phyloP scores from a whole-genome alignment of 2,113 vertebrate genomes.

The Rhineura floridana region DNA sequence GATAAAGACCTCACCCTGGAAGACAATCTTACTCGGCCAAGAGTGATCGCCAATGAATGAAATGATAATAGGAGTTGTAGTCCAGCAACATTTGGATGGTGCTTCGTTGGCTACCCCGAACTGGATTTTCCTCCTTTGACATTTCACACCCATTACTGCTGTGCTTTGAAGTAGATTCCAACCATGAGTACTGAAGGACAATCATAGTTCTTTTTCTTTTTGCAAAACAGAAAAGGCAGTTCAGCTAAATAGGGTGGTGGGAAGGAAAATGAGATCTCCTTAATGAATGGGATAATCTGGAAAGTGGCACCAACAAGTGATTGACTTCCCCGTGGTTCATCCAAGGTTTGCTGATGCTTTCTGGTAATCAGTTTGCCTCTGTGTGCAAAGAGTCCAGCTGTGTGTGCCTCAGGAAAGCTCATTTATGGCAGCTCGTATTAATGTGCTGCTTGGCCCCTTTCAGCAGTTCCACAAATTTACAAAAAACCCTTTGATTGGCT shows the following conservation, averaged over 20 bases:
- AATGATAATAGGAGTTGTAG: too few relatives aligned
- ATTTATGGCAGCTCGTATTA: conserved; percentile 45
- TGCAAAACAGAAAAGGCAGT: neutral
- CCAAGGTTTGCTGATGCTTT: conserved; percentile 37
- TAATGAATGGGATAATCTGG: conserved; percentile 52
- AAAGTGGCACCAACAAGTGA: conserved; percentile 55
- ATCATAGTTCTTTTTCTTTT: neutral
- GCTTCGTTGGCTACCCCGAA: too few relatives aligned
- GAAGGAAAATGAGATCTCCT: conserved; percentile 21
- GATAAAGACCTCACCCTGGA: too few relatives aligned
- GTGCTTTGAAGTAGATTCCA: neutral
- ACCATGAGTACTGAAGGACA: neutral
- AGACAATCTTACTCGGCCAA: too few relatives aligned
- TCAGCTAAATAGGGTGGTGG: conserved; percentile 8
- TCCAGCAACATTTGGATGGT: too few relatives aligned
- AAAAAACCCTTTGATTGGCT: conserved; percentile 45
- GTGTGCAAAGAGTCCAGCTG: conserved; percentile 51
- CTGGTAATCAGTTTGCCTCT: conserved; percentile 47
- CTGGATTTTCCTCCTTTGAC: neutral
- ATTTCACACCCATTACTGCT: neutral
- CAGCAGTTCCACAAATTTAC: conserved; percentile 44
- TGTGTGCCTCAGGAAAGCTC: conserved; percentile 43
- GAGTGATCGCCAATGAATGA: too few relatives aligned
- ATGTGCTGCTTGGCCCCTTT: conserved; percentile 47
- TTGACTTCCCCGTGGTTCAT: conserved; percentile 53